Percentiles rank a stretch among this genome's conserved stretches.
These are phyloP conservation scores for Thera britannica DNA, from an alignment of 2,888 invertebrate genomes.

Conservation along the genomic window DNA sequence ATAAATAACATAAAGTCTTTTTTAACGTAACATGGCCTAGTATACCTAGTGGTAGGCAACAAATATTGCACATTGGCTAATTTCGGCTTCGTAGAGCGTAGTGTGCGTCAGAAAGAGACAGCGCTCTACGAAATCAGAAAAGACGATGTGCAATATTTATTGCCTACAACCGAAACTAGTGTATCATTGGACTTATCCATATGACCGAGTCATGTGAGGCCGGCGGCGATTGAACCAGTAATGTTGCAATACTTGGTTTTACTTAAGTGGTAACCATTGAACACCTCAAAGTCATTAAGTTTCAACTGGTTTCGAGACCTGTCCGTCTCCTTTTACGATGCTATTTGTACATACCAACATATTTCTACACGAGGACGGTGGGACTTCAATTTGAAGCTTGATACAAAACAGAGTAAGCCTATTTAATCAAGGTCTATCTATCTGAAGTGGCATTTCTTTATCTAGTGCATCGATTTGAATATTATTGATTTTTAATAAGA, in stretches of 20 bases:
- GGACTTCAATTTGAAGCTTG: constrained; percentile 16
- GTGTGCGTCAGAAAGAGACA: too few species aligned
- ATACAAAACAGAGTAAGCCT: not conserved
- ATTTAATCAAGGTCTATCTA: constrained; percentile 15
- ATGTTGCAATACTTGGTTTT: constrained; percentile 51
- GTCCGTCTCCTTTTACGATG: constrained; percentile 62
- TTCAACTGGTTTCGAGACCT: constrained; percentile 59
- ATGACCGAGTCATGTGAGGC: constrained; percentile 27
- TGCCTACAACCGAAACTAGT: too few species aligned
- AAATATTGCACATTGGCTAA: too few species aligned
- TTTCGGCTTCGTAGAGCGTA: too few species aligned
- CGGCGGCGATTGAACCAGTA: constrained; percentile 34
- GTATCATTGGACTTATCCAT: constrained; percentile 10
- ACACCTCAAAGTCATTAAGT: constrained; percentile 55
- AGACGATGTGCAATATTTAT: too few species aligned
- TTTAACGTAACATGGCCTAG: too few species aligned
- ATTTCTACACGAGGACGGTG: constrained; percentile 41
- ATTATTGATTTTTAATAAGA: not conserved
- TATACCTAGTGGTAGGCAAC: too few species aligned
- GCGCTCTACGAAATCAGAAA: too few species aligned
- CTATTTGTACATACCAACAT: constrained; percentile 56
- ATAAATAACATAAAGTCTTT: too few species aligned
- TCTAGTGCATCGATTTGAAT: not conserved
- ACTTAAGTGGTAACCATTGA: constrained; percentile 50
- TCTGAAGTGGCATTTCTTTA: constrained; percentile 9